Conservation (phyloP, 2,797 vertebrate species). For the Cuculus canorus region DNA sequence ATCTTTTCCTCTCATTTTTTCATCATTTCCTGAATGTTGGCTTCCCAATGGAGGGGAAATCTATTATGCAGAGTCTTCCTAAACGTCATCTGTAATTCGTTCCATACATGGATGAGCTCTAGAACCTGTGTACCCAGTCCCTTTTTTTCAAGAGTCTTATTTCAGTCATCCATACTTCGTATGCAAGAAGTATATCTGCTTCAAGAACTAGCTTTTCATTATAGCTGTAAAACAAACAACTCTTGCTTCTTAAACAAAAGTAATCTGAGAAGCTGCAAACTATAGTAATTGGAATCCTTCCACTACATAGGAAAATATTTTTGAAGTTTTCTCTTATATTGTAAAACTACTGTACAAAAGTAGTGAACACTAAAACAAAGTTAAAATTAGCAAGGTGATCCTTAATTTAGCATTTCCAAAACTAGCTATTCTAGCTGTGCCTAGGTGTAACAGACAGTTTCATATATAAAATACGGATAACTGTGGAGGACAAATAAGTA, state of each 20-base stretch:
- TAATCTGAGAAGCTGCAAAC: neutral
- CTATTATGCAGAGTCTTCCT: neutral
- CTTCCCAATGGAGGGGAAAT: neutral
- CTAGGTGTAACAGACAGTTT: neutral
- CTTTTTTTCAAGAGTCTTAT: neutral
- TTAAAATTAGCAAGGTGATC: neutral
- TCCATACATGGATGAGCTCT: neutral
- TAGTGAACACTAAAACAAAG: neutral
- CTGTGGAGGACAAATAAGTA: neutral
- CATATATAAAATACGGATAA: neutral
- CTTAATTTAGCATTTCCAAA: neutral
- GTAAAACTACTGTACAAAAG: neutral
- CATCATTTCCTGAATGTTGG: neutral
- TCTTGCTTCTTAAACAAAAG: neutral
- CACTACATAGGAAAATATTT: neutral
- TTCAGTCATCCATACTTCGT: neutral
- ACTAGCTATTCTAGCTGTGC: neutral
- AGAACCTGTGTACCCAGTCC: neutral
- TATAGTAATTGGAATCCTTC: neutral
- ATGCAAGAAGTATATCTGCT: neutral
- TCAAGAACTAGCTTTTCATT: neutral
- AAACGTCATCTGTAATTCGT: neutral
- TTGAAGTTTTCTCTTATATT: neutral
- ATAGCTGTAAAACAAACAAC: neutral
- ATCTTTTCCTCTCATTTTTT: neutral